Base-by-base conservation (phyloP, 2,888 invertebrate species). In the Eueremaeus valkanovi region DNA sequence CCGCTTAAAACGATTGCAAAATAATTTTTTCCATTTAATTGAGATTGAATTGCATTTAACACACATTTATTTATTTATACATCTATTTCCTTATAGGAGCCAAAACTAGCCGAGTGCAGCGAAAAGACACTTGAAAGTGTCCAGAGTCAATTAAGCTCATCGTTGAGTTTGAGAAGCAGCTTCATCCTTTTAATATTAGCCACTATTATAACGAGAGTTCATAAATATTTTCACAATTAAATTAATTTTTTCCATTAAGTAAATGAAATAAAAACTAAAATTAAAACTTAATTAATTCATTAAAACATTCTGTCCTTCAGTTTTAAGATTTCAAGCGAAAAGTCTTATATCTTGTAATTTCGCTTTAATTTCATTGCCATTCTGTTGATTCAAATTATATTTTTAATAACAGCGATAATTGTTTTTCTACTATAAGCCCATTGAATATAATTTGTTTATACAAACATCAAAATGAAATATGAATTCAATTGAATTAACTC, bases 81-180 rank as follows among this genome's bases (percentile, higher is more conserved):
- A 18, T 33, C 21, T 36, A 36, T 1, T 66, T 18, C 16, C 33
- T 33, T 63, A 18, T 40, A 70, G 70, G 70, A 70, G 27, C 70
- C 70, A 42, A 70, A 70, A 45, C 70, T 70, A 3, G 6, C 70
- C 9, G 42, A 70, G 45, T 70, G 70, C 9, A 70, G 70, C 16
- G 70, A 70, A 45, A 70, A 70, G 21, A 45, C 45, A 13, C 27
- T 70, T 13, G 45, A 70, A 70, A 42, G 36, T 40, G 36, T 66
- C 21, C 63, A 70, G 27, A 70, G 70, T 70, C 70, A 70, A 40
- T 45, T 70, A 18, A 42, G 42, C 70, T 42, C 70, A 70, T 40
- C 70, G 9, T 42, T 70, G 27, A 70, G 45, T n/a, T 70, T 36
- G 27, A 9, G 45, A 24, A 31, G 21, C 40, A 66, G 66, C 40